These are phyloP conservation scores for Cheilosia soror DNA, from an alignment of 2,888 invertebrate species.

Conservation along the genomic window DNA sequence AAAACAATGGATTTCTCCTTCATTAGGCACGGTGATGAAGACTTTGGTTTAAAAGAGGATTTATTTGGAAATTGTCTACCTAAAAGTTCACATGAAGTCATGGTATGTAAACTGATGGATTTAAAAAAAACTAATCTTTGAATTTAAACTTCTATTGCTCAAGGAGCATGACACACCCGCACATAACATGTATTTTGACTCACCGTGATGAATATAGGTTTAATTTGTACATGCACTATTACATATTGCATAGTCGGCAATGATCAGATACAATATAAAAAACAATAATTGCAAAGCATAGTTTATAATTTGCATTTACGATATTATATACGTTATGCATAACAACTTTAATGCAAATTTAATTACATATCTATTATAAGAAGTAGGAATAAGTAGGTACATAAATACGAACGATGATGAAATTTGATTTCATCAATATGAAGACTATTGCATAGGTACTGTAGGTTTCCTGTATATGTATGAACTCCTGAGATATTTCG, in stretches of 20 bases:
- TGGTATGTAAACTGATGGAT: slow-evolving; percentile 58
- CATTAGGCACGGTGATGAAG: slow-evolving; percentile 50
- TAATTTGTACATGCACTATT: too few relatives aligned
- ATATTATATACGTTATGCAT: neutral
- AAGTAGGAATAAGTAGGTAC: too few relatives aligned
- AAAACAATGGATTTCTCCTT: slow-evolving; percentile 62
- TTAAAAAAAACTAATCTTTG: neutral
- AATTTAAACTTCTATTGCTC: neutral
- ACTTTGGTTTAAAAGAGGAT: slow-evolving; percentile 54
- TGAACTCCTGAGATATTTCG: too few relatives aligned
- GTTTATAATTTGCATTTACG: neutral
- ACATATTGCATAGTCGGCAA: too few relatives aligned
- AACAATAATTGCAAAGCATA: neutral
- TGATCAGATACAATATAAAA: neutral
- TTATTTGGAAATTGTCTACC: slow-evolving; percentile 48
- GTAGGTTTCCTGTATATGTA: too few relatives aligned
- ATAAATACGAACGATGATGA: too few relatives aligned
- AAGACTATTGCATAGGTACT: too few relatives aligned
- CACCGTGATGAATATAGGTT: too few relatives aligned
- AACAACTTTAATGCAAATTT: too few relatives aligned
- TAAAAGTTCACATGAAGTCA: slow-evolving; percentile 58
- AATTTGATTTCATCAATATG: too few relatives aligned
- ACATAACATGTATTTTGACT: neutral
- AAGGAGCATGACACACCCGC: slow-evolving; percentile 13
- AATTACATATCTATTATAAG: too few relatives aligned